These are phyloP conservation scores for Thera britannica DNA, from an alignment of 2,888 invertebrate genomes.

Conservation along the genomic window DNA sequence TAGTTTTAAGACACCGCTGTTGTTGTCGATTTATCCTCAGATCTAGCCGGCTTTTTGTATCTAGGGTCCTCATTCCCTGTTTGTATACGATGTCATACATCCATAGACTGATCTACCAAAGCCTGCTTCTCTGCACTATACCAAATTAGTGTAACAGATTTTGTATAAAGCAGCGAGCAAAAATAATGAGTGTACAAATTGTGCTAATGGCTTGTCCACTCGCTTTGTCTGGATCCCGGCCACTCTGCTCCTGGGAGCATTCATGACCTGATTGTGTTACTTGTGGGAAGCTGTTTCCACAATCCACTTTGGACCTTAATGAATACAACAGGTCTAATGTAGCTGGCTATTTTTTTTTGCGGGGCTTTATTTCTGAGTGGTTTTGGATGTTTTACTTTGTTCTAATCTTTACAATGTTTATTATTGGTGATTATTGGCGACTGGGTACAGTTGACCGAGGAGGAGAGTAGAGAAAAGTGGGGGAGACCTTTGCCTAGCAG, in stretches of 20 bases:
- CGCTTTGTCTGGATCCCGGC: conserved; percentile 21
- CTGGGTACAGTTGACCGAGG: too few species aligned
- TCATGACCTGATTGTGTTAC: conserved; percentile 60
- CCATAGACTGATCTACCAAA: not conserved
- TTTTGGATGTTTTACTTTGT: too few species aligned
- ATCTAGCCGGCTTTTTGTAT: too few species aligned
- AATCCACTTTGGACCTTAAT: conserved; percentile 18
- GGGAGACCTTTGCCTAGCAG: too few species aligned
- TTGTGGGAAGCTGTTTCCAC: conserved; percentile 10
- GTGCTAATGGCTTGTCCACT: conserved; percentile 13
- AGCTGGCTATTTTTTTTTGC: not conserved
- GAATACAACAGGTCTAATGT: conserved; percentile 5
- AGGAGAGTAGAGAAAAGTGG: too few species aligned
- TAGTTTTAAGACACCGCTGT: too few species aligned
- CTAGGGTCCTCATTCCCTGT: not conserved
- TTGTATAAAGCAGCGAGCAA: not conserved
- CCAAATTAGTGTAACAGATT: not conserved
- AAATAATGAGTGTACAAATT: conserved; percentile 9
- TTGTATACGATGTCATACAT: not conserved
- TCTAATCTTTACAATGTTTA: too few species aligned
- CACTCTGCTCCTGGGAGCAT: conserved; percentile 43
- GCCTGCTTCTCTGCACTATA: not conserved
- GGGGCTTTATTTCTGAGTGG: too few species aligned
- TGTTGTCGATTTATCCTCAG: too few species aligned
- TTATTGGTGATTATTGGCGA: too few species aligned